Conservation (phyloP, 2,113 vertebrate species). For the Chaetodon trifascialis region DNA sequence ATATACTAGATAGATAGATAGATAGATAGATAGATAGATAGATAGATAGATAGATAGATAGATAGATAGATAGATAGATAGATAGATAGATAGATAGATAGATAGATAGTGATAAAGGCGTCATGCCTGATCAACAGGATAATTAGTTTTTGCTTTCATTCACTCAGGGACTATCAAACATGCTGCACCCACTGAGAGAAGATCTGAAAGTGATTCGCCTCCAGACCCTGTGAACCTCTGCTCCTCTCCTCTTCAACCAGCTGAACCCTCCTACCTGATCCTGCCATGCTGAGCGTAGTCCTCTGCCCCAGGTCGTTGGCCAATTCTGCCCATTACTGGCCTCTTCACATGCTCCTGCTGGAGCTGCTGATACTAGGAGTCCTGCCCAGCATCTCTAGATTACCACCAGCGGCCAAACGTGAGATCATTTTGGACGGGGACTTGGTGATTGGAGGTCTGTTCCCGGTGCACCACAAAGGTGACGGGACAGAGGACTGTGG, state of each 20-base stretch:
- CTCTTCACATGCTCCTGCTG: conserved; percentile 71
- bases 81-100: background rate
- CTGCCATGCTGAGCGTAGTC: conserved; percentile 63
- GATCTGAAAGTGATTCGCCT: conserved; percentile 54
- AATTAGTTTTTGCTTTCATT: conserved; percentile 33
- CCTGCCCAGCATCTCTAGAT: conserved; percentile 80
- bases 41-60: background rate
- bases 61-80: background rate
- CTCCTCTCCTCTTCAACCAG: conserved; percentile 33
- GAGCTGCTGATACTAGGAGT: conserved; percentile 74
- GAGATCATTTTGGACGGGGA: conserved; percentile 95
- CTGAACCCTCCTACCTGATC: conserved; percentile 44
- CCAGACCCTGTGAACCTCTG: conserved; percentile 59
- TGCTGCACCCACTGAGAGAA: conserved; percentile 56
- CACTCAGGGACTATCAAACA: conserved; percentile 62
- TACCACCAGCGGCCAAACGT: conserved; percentile 84
- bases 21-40: background rate
- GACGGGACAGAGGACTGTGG: conserved; percentile 91
- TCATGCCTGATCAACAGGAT: conserved; percentile 12
- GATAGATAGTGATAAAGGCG: background rate
- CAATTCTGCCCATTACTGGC: conserved; percentile 60
- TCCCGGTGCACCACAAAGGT: conserved; percentile 96
- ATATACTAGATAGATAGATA: background rate
- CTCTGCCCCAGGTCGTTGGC: conserved; percentile 50
- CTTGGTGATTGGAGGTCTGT: conserved; percentile 95